A percentile compares a stretch with the other conserved stretches of the same genome.
phyloP scores from a whole-genome alignment of 2,113 vertebrate genomes.

The Malaclemys terrapin region DNA sequence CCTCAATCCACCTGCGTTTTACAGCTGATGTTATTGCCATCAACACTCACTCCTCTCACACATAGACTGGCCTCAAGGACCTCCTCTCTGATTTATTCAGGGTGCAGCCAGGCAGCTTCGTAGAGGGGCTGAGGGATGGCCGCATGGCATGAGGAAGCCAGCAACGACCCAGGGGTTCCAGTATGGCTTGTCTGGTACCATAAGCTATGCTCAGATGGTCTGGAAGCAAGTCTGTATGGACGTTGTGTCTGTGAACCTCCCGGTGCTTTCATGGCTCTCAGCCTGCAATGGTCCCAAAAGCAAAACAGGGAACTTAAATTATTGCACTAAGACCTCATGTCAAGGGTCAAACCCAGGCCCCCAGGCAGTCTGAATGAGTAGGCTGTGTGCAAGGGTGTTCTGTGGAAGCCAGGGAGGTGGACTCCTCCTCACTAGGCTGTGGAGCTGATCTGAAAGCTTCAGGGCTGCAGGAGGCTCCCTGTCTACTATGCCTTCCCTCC shows the following conservation, averaged over 20 bases:
- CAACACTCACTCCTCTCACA: not conserved
- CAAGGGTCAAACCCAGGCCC: not conserved
- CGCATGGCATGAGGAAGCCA: not conserved
- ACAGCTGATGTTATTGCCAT: not conserved
- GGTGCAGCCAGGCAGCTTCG: not conserved
- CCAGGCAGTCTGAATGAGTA: not conserved
- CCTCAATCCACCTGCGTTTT: not conserved
- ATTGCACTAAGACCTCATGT: not conserved
- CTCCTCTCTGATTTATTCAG: not conserved
- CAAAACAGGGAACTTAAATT: not conserved
- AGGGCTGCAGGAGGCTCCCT: not conserved
- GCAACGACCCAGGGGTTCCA: not conserved
- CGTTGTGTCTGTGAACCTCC: not conserved
- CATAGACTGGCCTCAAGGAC: not conserved
- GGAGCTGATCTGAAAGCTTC: not conserved
- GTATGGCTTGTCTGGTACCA: not conserved
- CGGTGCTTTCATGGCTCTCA: not conserved
- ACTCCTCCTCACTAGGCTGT: not conserved
- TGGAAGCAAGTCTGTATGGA: not conserved
- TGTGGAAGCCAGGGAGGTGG: not conserved
- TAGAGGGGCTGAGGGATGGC: not conserved
- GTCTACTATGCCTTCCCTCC: not conserved
- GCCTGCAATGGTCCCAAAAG: not conserved
- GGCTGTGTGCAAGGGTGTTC: not conserved
- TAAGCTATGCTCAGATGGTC: not conserved